Evolutionary conservation across 2,113 vertebrate genomes (phyloP), one percentile per base, ranked within the genome.

Genomic region (Accipiter virgatus): DNA sequence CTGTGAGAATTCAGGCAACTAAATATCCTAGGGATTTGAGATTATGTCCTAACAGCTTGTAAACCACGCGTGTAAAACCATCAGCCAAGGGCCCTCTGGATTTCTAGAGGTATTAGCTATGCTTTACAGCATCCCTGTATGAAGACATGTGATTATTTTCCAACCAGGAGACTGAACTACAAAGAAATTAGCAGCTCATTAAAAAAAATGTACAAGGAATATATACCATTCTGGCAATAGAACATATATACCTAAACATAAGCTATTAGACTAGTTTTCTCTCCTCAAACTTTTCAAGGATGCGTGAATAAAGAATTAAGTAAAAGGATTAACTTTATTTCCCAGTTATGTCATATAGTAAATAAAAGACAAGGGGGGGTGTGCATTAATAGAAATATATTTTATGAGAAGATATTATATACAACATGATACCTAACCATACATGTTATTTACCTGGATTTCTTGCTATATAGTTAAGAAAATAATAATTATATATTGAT

Each of bases 311-410:
- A 89, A 58, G 20, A 85, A 55, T 80, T 74, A 79, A 61, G 48
- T 61, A 78, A 73, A 82, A 90, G 27, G n/a, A 84, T 67, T 62
- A 32, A 77, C 22, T 94, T 97, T 84, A 91, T 94, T 96, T 87
- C 26, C 83, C 47, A 34, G 3, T 45, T 73, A 36, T 65, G 11
- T 66, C 72, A 82, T 43, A 48, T 7, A 74, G 61, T 70, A 97
- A 95, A 62, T 78, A 88, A 34, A 93, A 85, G 36, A 77, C 36
- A 92, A 80, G 29, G n/a, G 16, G 26, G n/a, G 13, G 26, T 9
- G 16, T 79, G 38, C 36, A 61, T 62, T 79, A 77, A 58, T 34
- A 82, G 62, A 80, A 95, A 82, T 67, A 25, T 18, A 50, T 90
- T 91, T 95, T 66, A 77, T 81, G 48, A 91, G 61, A 73, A 77